A percentile compares a stretch with the other conserved stretches of the same genome.
Evolutionary conservation across 2,888 invertebrate species (phyloP).

Genomic region (Deilephila porcellus): DNA sequence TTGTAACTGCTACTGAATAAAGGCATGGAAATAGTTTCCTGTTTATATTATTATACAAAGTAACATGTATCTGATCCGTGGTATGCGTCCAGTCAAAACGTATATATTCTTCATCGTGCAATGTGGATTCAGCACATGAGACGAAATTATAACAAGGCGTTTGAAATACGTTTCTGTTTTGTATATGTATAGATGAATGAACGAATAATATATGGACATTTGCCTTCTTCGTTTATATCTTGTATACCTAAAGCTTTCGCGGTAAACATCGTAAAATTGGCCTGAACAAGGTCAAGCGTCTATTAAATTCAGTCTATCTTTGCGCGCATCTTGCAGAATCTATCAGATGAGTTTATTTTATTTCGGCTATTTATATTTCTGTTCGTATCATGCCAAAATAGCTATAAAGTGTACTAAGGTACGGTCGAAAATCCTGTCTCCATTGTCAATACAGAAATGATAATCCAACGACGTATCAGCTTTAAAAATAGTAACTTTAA

Average conservation of each 20-base stretch:
- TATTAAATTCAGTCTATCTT: constrained; percentile 11
- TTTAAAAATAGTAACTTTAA: too few relatives aligned
- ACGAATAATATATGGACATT: neutral
- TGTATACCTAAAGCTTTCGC: neutral
- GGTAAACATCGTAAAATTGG: constrained; percentile 14
- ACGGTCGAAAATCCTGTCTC: neutral
- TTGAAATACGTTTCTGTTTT: too few relatives aligned
- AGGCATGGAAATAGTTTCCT: too few relatives aligned
- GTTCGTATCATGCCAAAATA: neutral
- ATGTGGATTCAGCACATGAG: too few relatives aligned
- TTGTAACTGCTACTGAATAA: neutral
- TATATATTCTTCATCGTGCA: too few relatives aligned
- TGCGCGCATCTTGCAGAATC: constrained; percentile 5
- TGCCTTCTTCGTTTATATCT: neutral
- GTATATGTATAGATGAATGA: neutral
- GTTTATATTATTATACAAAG: too few relatives aligned
- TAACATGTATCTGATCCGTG: too few relatives aligned
- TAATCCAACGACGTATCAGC: too few relatives aligned
- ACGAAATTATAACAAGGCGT: too few relatives aligned
- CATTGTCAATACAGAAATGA: neutral
- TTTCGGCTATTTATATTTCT: neutral
- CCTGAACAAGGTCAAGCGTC: constrained; percentile 20
- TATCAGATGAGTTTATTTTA: neutral
- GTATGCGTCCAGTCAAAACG: too few relatives aligned
- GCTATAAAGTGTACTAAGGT: neutral